These are phyloP conservation scores for Gymnosoma rotundatum DNA, from an alignment of 2,888 invertebrate genomes.

Conservation along the genomic window DNA sequence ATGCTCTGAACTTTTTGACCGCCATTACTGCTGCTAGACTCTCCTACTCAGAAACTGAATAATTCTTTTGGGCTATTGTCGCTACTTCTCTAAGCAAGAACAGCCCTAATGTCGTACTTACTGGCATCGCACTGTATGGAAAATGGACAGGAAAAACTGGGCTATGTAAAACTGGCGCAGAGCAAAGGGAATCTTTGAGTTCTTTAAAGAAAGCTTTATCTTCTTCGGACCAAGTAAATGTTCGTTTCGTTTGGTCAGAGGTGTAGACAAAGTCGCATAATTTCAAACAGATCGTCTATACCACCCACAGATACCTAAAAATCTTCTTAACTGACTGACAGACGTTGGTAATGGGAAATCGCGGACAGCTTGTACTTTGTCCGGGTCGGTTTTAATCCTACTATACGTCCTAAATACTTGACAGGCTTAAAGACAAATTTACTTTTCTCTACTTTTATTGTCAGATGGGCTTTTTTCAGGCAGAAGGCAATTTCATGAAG, in stretches of 20 bases:
- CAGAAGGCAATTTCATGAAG: constrained; percentile 15
- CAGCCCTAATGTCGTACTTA: constrained; percentile 11
- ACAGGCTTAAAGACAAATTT: neutral
- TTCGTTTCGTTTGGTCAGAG: no score
- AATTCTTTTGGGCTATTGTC: neutral
- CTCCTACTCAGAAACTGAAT: constrained; percentile 14
- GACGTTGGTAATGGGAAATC: constrained; percentile 35
- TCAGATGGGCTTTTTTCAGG: neutral
- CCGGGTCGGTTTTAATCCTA: constrained; percentile 36
- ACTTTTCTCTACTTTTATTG: constrained; percentile 10
- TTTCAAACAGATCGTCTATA: no score
- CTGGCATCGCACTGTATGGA: constrained; percentile 25
- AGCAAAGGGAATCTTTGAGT: constrained; percentile 2
- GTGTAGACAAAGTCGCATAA: no score
- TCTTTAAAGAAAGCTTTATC: constrained; percentile 9
- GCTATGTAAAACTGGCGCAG: constrained; percentile 14
- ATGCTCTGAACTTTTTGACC: constrained; percentile 17
- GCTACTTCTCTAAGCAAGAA: neutral
- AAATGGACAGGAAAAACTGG: constrained; percentile 20
- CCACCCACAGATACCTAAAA: constrained; percentile 27
- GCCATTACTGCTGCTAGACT: constrained; percentile 24
- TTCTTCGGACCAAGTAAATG: neutral
- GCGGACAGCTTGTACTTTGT: constrained; percentile 38
- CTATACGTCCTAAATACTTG: neutral
- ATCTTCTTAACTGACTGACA: constrained; percentile 42